Conservation (phyloP, 2,888 invertebrate species). For the Drosophila helvetica region DNA sequence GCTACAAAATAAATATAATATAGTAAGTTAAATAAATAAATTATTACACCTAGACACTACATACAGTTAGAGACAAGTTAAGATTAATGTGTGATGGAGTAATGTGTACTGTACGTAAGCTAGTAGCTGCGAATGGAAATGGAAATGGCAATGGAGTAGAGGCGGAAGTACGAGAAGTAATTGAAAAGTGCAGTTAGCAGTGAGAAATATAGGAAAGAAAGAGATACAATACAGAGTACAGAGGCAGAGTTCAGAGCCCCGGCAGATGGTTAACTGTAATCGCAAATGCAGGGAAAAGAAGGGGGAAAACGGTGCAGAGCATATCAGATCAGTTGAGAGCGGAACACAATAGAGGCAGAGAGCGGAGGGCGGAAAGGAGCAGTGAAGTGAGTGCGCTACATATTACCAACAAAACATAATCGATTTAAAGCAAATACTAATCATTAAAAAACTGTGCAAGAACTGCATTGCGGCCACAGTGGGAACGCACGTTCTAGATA, state of each 20-base stretch:
- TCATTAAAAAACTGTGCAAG: constrained; percentile 54
- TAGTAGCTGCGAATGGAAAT: not conserved
- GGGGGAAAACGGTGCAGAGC: constrained; percentile 30
- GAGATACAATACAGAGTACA: not conserved
- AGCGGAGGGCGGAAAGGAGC: constrained; percentile 18
- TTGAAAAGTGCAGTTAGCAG: constrained; percentile 67
- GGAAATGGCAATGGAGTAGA: constrained; percentile 7
- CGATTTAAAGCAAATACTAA: constrained; percentile 70
- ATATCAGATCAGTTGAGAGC: not conserved
- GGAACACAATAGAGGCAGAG: constrained; percentile 6
- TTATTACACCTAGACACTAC: constrained; percentile 67
- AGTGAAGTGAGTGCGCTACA: constrained; percentile 48
- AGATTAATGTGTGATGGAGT: constrained; percentile 40
- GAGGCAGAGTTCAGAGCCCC: constrained; percentile 38
- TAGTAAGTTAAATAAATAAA: constrained; percentile 65
- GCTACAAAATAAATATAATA: constrained; percentile 63
- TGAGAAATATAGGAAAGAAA: constrained; percentile 15
- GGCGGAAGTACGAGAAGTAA: constrained; percentile 59
- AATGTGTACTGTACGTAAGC: not conserved
- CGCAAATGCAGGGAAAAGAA: constrained; percentile 30
- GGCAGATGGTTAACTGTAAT: constrained; percentile 23
- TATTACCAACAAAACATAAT: constrained; percentile 57
- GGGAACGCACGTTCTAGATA: constrained; percentile 67
- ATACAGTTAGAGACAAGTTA: constrained; percentile 68
- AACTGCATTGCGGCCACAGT: constrained; percentile 40